These are phyloP conservation scores for Polyodon spathula DNA, from an alignment of 2,113 vertebrate species.

Conservation along the genomic window DNA sequence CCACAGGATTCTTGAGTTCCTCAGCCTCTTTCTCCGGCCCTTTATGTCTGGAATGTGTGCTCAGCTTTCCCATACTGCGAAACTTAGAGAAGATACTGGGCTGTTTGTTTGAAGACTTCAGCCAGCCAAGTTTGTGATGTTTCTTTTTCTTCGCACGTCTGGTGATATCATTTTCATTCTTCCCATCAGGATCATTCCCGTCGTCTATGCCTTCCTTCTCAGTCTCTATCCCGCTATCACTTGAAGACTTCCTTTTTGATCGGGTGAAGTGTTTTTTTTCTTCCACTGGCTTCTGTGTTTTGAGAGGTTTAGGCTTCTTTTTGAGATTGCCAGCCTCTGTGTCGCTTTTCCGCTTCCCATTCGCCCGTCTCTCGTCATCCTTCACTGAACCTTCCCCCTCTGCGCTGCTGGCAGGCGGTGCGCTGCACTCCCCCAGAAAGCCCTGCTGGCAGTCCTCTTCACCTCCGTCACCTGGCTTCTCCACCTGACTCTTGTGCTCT, in stretches of 20 bases:
- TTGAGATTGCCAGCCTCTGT: conserved; percentile 79
- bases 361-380: conserved; percentile 40
- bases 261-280: conserved; percentile 67
- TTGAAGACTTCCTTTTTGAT: conserved; percentile 78
- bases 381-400: conserved; percentile 4
- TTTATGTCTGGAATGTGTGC: conserved; percentile 50
- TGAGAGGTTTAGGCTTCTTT: conserved; percentile 79
- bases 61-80: conserved; percentile 74
- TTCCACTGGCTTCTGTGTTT: conserved; percentile 54
- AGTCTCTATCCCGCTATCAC: conserved; percentile 34
- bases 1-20: conserved; percentile 26
- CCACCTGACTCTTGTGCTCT: conserved; percentile 53
- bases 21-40: conserved; percentile 42
- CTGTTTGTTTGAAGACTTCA: conserved; percentile 75
- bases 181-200: conserved; percentile 32
- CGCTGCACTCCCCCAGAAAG: not conserved
- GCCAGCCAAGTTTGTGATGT: conserved; percentile 68
- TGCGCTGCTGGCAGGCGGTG: not conserved
- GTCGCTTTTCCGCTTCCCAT: conserved; percentile 84
- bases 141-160: conserved; percentile 69
- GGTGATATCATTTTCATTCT: conserved; percentile 36
- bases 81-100: conserved; percentile 96
- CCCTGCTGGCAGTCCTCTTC: conserved; percentile 19
- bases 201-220: conserved; percentile 27
- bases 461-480: conserved; percentile 8